Percentiles rank a stretch among this genome's conserved stretches.
Evolutionary conservation across 2,888 invertebrate genomes (phyloP).

Genomic region (Acleris sparsana): DNA sequence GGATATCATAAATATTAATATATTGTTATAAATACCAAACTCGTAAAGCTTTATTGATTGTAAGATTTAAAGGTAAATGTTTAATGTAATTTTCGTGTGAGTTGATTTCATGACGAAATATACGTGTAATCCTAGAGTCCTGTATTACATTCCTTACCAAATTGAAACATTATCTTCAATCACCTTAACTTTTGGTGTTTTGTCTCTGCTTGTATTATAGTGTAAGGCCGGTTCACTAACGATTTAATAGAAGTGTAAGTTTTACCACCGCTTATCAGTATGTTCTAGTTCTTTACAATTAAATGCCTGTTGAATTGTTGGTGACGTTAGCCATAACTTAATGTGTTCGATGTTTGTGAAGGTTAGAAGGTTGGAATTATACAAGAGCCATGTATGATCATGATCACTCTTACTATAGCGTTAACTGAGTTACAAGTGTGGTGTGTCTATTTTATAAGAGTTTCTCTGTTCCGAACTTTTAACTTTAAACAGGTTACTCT

Average conservation of each 20-base stretch:
- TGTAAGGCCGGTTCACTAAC: background rate
- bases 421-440: too few species aligned
- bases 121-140: constrained; percentile 5
- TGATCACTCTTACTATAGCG: too few species aligned
- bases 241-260: background rate
- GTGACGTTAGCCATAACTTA: too few species aligned
- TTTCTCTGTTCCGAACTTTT: too few species aligned
- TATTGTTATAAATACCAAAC: constrained; percentile 39
- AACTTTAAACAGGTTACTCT: too few species aligned
- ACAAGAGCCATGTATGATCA: too few species aligned
- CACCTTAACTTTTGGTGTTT: constrained; percentile 10
- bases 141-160: constrained; percentile 23
- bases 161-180: constrained; percentile 10
- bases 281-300: too few species aligned
- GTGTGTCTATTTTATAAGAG: too few species aligned
- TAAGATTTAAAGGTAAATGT: constrained; percentile 34
- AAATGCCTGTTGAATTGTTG: too few species aligned
- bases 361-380: too few species aligned
- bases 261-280: too few species aligned
- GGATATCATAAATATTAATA: constrained; percentile 30
- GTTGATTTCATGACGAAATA: constrained; percentile 17
- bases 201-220: constrained; percentile 1
- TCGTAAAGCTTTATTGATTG: constrained; percentile 49
- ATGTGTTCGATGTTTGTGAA: too few species aligned
- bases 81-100: constrained; percentile 29